Base-by-base conservation (phyloP, 2,888 invertebrate genomes). In the Dugesia japonica region DNA sequence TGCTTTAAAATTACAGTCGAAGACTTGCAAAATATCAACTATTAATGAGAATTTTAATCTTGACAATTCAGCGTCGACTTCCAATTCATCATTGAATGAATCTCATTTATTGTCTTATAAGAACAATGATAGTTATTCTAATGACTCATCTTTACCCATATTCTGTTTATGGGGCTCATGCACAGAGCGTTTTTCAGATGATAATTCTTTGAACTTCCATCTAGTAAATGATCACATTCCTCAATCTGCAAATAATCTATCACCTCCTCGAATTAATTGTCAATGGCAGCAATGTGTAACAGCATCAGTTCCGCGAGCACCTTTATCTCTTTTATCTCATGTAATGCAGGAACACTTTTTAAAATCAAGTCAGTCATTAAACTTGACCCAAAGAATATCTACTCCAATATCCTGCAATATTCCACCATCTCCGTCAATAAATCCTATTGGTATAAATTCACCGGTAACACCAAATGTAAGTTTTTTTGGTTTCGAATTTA, bases 201-300 rank as follows among this genome's bases (percentile, higher is more conserved):
- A 56, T 20, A 56, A 56, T 56, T 56, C 56, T 23, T 56, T 56
- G 23, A n/a, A 56, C n/a, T 56, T 56, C 56, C 56, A 56, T 56
- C 56, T 56, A 20, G 17, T n/a, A 1, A 56, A 56, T 20, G 23
- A 23, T 56, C 56, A 56, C 56, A 56, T 56, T 56, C 56, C 56
- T 56, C n/a, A 20, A n/a, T 56, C 56, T 9, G 7, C 56, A 56
- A 56, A 56, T 56, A 56, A 56, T 56, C n/a, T 56, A 4, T 56
- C 56, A n/a, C n/a, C 23, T 4, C 23, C 56, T 56, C 56, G 56
- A 56, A 56, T n/a, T 7, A 56, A 56, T 56, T 56, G 56, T 56
- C 56, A 56, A 23, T 56, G 56, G 56, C 56, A 56, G 56, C 56
- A 56, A 9, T 56, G 56, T 56, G 7, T 56, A n/a, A 56, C 56